Evolutionary conservation across 2,888 invertebrate species (phyloP), one percentile per base, ranked within the genome.

Genomic region (Mesoligia furuncula): DNA sequence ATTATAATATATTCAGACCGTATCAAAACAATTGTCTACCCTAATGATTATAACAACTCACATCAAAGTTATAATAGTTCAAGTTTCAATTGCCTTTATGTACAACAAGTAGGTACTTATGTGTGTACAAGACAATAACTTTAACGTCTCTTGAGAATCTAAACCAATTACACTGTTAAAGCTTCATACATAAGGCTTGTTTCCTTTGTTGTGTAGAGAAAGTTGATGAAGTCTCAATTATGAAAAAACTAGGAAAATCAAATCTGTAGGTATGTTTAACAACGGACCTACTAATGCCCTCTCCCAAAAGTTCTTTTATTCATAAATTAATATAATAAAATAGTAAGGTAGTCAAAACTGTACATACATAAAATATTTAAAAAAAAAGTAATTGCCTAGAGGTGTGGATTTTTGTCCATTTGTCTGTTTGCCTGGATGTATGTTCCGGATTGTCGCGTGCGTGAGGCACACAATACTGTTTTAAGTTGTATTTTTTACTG

Each of bases 121-220:
- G 0, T 51, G 62, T 64, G 64, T 69, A 65, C 42, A 61, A 61
- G 57, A 80, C 57, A 74, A 69, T 59, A 67, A 67, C 20, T 61
- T 20, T 59, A 45, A 54, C 61, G 31, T 39, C 81, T 65, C 48
- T 6, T 3, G 66, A 67, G 66, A 61, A 74, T 74, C 0, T 51
- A 31, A 79, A 67, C 74, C 74, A 74, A 74, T 80, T 74, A 54
- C n/a, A 67, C 59, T 67, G 67, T 62, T 80, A 67, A 54, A 54
- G 36, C 27, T 17, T 66, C 15, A n/a, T 20, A n/a, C 3, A 48
- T 79, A 77, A 71, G 54, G 36, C 45, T 36, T 54, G 15, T 79
- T 45, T 79, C 54, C 54, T 80, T 54, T 61, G 48, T 59, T 48
- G 39, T 48, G 17, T 70, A 9, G 24, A 54, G 39, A 42, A 65